Percentiles rank a stretch among this genome's conserved stretches.
Evolutionary conservation across 2,888 invertebrate genomes (phyloP).

Genomic region (Ceriagrion tenellum): DNA sequence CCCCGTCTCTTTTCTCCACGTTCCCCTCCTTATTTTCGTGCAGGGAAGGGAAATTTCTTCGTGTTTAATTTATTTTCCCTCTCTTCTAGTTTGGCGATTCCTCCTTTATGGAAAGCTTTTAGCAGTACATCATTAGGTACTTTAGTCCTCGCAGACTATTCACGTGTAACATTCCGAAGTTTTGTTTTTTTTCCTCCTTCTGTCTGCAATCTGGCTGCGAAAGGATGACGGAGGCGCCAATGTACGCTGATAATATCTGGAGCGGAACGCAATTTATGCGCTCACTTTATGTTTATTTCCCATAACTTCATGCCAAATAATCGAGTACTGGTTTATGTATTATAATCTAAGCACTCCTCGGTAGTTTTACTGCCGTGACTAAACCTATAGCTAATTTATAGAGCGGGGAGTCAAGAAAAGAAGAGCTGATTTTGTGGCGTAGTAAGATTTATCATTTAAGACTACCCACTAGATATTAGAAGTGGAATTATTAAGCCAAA

Average conservation of each 20-base stretch:
- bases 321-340: too few relatives aligned
- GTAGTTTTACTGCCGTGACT: too few relatives aligned
- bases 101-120: slow-evolving; percentile 18
- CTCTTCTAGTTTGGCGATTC: neutral
- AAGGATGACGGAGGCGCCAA: too few relatives aligned
- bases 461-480: too few relatives aligned
- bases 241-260: neutral
- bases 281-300: too few relatives aligned
- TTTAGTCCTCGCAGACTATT: neutral
- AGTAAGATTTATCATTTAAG: too few relatives aligned
- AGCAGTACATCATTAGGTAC: slow-evolving; percentile 28
- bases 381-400: too few relatives aligned
- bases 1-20: neutral
- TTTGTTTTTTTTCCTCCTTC: neutral
- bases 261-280: neutral
- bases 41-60: neutral
- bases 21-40: neutral
- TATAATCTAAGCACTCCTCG: too few relatives aligned
- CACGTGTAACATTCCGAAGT: neutral
- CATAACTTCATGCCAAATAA: too few relatives aligned
- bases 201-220: neutral
- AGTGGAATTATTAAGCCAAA: too few relatives aligned
- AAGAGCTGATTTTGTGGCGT: too few relatives aligned
- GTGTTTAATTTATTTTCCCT: neutral
- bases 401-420: too few relatives aligned